Percentiles rank a stretch among this genome's conserved stretches.
Evolutionary conservation across 2,888 invertebrate genomes (phyloP).

Genomic region (Notodonta dromedarius): DNA sequence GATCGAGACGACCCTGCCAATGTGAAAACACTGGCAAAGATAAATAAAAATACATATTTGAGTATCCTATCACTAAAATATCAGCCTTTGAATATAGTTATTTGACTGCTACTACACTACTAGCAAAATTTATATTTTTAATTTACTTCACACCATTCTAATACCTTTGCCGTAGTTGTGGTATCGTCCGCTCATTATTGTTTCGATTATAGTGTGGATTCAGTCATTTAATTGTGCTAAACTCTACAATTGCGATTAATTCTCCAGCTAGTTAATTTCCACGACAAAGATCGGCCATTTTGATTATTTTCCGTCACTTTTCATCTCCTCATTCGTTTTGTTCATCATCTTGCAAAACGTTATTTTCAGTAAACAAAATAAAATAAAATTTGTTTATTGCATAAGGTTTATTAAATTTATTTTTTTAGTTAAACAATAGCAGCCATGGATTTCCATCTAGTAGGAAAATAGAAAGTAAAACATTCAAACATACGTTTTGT

Average conservation of each 20-base stretch:
- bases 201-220: conserved; percentile 14
- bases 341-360: too few relatives aligned
- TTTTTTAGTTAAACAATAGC: too few relatives aligned
- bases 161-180: conserved; percentile 67
- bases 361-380: too few relatives aligned
- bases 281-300: conserved; percentile 10
- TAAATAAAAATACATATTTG: conserved; percentile 77
- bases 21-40: conserved; percentile 91
- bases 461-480: too few relatives aligned
- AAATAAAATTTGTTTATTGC: too few relatives aligned
- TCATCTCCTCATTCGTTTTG: too few relatives aligned
- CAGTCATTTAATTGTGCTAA: conserved; percentile 19
- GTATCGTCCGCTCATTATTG: conserved; percentile 62
- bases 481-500: too few relatives aligned
- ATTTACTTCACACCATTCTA: conserved; percentile 53
- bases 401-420: too few relatives aligned
- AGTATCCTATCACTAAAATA: conserved; percentile 40
- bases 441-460: too few relatives aligned
- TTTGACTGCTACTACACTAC: conserved; percentile 6
- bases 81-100: conserved; percentile 16
- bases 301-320: neutral
- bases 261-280: conserved; percentile 11
- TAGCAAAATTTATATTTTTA: conserved; percentile 21
- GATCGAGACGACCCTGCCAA: conserved; percentile 88
- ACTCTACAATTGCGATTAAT: conserved; percentile 8